A percentile compares a stretch with the other conserved stretches of the same genome.
Conservation (phyloP, 2,888 invertebrate species). For the Stenichneumon culpator region DNA sequence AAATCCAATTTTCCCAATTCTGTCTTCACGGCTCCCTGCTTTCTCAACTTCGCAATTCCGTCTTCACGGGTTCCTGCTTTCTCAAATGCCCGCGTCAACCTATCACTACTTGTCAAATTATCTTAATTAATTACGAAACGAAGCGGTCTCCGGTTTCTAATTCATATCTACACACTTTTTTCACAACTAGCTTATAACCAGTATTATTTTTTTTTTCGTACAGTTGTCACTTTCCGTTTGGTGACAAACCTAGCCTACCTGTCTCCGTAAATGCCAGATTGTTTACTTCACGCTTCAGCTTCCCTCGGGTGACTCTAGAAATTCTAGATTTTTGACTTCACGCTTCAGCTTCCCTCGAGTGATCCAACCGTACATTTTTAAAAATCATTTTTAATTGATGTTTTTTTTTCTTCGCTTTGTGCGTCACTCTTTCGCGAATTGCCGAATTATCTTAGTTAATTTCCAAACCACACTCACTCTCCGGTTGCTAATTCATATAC, state of each 20-base stretch:
- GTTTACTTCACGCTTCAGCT: slow-evolving; percentile 42
- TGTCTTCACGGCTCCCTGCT: background rate
- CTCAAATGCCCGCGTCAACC: background rate
- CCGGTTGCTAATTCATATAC: no score
- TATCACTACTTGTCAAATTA: background rate
- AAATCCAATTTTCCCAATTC: background rate
- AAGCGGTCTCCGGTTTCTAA: background rate
- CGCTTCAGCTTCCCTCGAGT: no score
- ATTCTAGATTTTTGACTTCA: no score
- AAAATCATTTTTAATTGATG: no score
- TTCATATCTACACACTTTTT: background rate
- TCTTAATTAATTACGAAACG: background rate
- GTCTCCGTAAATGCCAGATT: slow-evolving; percentile 40
- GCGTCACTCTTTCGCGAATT: no score
- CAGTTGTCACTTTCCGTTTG: no score
- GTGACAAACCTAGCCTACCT: slow-evolving; percentile 1
- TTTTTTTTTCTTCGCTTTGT: no score
- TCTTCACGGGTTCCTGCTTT: background rate
- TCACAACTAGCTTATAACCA: no score
- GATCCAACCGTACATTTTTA: background rate
- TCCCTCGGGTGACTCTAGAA: background rate
- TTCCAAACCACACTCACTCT: no score
- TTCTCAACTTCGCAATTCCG: background rate
- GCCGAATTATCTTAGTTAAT: no score
- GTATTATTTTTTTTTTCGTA: no score